Percentiles rank a stretch among this genome's conserved stretches.
phyloP scores from a whole-genome alignment of 2,888 invertebrate genomes.

The Entomobrya multifasciata region DNA sequence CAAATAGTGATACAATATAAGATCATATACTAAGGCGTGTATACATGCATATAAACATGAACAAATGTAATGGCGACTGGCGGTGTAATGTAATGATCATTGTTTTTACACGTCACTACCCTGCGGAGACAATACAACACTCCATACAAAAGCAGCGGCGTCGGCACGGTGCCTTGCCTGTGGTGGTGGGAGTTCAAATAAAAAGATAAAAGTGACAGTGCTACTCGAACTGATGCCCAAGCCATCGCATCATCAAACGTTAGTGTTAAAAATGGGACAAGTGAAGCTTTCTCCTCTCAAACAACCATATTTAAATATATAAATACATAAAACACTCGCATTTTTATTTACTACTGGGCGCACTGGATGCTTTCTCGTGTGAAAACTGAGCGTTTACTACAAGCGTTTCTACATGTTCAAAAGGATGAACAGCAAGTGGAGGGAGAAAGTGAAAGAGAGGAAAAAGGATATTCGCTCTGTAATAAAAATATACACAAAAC shows the following conservation, averaged over 20 bases:
- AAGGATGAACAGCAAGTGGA: neutral
- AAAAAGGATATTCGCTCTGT: neutral
- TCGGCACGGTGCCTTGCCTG: constrained; percentile 5
- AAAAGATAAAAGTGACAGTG: neutral
- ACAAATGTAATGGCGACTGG: neutral
- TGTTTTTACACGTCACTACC: constrained; percentile 66
- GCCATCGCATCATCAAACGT: neutral
- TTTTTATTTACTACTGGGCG: constrained; percentile 9
- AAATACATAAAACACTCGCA: constrained; percentile 10
- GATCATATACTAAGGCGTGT: neutral
- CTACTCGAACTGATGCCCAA: constrained; percentile 18
- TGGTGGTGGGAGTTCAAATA: neutral
- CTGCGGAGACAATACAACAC: constrained; percentile 62
- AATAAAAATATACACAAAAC: constrained; percentile 34
- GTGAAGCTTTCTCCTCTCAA: neutral
- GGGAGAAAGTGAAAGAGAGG: neutral
- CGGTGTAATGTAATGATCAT: constrained; percentile 59
- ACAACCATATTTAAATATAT: neutral
- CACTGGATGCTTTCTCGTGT: constrained; percentile 32
- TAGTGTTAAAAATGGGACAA: neutral
- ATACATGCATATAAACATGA: neutral
- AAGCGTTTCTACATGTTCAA: neutral
- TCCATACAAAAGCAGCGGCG: constrained; percentile 44
- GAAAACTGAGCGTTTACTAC: constrained; percentile 14
- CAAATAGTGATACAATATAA: no score